Evolutionary conservation across 2,888 invertebrate species (phyloP).

Genomic region (Drosophila macrothrix): DNA sequence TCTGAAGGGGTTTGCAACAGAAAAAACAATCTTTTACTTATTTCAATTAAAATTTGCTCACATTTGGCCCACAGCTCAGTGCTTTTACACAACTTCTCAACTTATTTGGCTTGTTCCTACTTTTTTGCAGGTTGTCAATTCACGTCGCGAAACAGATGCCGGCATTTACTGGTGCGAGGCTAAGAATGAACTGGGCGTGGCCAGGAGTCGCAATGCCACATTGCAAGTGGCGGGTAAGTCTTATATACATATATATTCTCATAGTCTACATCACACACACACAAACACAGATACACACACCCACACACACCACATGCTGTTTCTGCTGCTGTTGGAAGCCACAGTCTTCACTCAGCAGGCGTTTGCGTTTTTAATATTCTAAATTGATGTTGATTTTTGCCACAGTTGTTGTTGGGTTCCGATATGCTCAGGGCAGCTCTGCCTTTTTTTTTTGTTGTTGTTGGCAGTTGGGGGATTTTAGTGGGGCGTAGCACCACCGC

Average conservation of each 20-base stretch:
- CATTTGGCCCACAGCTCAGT: constrained; percentile 34
- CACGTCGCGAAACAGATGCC: constrained; percentile 89
- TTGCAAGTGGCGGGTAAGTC: constrained; percentile 93
- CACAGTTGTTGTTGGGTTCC: constrained; percentile 39
- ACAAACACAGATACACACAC: background rate
- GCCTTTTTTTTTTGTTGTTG: constrained; percentile 23
- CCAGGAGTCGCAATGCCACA: constrained; percentile 93
- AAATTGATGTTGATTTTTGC: constrained; percentile 77
- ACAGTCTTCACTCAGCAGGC: constrained; percentile 42
- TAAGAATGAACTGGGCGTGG: constrained; percentile 92
- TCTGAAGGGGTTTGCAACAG: constrained; percentile 10
- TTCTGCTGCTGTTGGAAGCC: constrained; percentile 20
- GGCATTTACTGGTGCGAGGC: constrained; percentile 96
- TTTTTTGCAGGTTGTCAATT: constrained; percentile 88
- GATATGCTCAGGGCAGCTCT: constrained; percentile 45
- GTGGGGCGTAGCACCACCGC: constrained; percentile 41
- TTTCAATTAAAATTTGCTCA: constrained; percentile 68
- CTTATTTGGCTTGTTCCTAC: constrained; percentile 15
- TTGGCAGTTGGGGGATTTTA: background rate
- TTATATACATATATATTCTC: constrained; percentile 2
- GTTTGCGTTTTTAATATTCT: constrained; percentile 77
- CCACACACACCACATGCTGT: constrained; percentile 18
- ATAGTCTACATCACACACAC: background rate
- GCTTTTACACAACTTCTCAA: constrained; percentile 25
- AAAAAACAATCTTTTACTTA: constrained; percentile 46